Conservation (phyloP, 2,113 vertebrate species). For the Catharus fuscescens region DNA sequence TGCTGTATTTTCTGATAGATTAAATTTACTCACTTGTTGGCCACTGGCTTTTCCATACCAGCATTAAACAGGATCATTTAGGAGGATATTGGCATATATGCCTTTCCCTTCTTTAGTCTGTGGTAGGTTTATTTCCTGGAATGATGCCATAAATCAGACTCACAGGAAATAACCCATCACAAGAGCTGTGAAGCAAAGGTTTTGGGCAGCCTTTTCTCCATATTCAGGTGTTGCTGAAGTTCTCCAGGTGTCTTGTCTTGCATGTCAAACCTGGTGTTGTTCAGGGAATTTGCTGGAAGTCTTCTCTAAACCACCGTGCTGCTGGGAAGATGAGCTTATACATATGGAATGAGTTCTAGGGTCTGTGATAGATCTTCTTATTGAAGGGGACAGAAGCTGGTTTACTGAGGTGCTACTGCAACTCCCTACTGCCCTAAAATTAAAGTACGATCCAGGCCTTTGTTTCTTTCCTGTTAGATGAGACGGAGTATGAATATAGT, state of each 20-base stretch:
- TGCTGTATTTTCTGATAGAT: neutral
- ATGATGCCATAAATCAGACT: neutral
- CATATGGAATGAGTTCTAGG: neutral
- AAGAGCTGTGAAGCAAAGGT: neutral
- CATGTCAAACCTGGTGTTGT: neutral
- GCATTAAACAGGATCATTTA: neutral
- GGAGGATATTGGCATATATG: neutral
- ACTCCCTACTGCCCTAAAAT: neutral
- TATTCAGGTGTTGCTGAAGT: neutral
- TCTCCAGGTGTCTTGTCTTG: neutral
- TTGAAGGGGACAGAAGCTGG: neutral
- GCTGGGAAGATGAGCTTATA: neutral
- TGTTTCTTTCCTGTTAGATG: slow-evolving; percentile 78
- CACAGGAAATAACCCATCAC: neutral
- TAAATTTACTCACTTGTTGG: neutral
- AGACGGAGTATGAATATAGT: slow-evolving; percentile 98
- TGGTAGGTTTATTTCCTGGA: neutral
- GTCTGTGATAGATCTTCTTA: neutral
- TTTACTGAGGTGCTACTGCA: neutral
- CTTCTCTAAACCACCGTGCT: neutral
- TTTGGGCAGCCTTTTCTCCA: neutral
- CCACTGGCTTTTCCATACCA: neutral
- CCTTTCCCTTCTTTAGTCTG: neutral
- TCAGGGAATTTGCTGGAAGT: neutral
- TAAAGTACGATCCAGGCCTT: neutral